Evolutionary conservation across 2,797 vertebrate species (phyloP).

Genomic region (Poeciliopsis presidionis): DNA sequence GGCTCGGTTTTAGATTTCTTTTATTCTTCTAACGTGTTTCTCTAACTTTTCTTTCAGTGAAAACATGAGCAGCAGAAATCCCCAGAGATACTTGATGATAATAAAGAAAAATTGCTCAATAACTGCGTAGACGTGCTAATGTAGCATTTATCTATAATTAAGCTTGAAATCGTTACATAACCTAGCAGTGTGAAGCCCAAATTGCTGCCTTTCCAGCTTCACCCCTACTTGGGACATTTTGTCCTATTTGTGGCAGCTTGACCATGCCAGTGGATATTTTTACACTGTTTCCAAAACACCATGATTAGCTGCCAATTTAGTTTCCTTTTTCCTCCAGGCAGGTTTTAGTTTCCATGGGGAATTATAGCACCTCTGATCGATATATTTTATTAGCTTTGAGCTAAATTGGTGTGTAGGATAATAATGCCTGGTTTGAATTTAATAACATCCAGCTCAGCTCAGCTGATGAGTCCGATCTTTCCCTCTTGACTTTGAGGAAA

Average conservation of each 20-base stretch:
- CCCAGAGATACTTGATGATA: constrained; percentile 29
- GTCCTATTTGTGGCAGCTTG: constrained; percentile 9
- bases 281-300: not conserved
- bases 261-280: constrained; percentile 11
- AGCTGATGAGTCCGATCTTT: not conserved
- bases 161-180: constrained; percentile 57
- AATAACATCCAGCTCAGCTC: constrained; percentile 1
- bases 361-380: not conserved
- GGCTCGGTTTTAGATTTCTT: constrained; percentile 5
- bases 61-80: constrained; percentile 8
- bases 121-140: constrained; percentile 42
- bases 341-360: constrained; percentile 5
- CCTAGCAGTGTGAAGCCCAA: constrained; percentile 36
- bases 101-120: constrained; percentile 29
- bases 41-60: constrained; percentile 10
- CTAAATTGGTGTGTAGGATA: not conserved
- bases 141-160: constrained; percentile 53
- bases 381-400: constrained; percentile 3
- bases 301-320: constrained; percentile 4
- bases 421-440: not conserved
- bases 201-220: constrained; percentile 18
- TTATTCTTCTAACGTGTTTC: not conserved
- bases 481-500: constrained; percentile 8
- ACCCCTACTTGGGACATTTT: not conserved
- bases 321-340: not conserved